phyloP scores from a whole-genome alignment of 2,797 vertebrate genomes.

The Chloroceryle inda region DNA sequence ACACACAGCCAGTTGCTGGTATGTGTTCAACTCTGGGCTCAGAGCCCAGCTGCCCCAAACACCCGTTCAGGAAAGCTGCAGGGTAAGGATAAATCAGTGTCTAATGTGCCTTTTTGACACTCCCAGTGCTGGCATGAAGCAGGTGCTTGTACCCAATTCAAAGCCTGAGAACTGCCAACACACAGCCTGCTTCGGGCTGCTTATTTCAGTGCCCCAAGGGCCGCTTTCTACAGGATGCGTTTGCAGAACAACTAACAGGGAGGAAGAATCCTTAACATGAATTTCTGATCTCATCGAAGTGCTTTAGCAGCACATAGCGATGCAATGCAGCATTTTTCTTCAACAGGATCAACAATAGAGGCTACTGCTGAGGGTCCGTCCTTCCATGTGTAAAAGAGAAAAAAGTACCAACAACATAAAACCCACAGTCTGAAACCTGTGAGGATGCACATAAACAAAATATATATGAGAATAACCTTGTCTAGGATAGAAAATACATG shows the following conservation, averaged over 20 bases:
- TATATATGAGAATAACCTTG: conserved; percentile 26
- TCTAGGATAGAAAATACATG: conserved; percentile 11
- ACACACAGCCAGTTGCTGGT: background rate
- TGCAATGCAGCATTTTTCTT: conserved; percentile 44
- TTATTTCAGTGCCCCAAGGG: background rate
- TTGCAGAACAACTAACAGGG: fast-evolving
- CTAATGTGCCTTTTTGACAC: background rate
- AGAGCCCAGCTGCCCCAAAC: background rate
- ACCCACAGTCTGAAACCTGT: background rate
- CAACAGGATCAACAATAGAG: background rate
- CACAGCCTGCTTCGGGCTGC: background rate
- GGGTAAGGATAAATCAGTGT: background rate
- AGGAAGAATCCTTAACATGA: background rate
- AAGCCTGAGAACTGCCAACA: fast-evolving
- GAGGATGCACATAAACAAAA: background rate
- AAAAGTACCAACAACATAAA: background rate
- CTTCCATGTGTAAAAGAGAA: background rate
- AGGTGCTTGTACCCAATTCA: background rate
- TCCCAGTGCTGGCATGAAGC: background rate
- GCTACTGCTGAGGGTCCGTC: background rate
- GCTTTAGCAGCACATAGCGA: conserved; percentile 8
- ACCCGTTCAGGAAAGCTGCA: background rate
- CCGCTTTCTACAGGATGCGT: background rate
- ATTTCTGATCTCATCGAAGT: background rate
- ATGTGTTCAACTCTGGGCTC: background rate